These are phyloP conservation scores for Xenus cinereus DNA, from an alignment of 2,113 vertebrate species.

Conservation along the genomic window DNA sequence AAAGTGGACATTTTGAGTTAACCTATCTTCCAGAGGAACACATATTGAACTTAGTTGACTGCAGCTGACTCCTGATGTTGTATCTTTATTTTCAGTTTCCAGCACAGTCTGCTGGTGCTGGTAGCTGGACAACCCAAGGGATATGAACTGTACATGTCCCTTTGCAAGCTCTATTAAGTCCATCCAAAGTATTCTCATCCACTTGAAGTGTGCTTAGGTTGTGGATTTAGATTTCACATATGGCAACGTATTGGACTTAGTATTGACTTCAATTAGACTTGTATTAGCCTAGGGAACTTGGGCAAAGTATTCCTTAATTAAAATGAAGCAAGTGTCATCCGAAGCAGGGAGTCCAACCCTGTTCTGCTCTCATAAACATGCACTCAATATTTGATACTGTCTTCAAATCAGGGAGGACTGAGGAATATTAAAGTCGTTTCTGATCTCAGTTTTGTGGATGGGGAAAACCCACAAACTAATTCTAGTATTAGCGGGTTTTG, in stretches of 20 bases:
- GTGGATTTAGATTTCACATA: background rate
- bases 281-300: background rate
- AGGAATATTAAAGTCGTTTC: background rate
- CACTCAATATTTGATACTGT: background rate
- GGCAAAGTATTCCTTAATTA: constrained; percentile 41
- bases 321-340: constrained; percentile 4
- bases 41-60: background rate
- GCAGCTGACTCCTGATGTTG: background rate
- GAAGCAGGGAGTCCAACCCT: background rate
- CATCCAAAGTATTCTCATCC: background rate
- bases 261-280: constrained; percentile 43
- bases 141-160: background rate
- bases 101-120: background rate
- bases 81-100: background rate
- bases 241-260: background rate
- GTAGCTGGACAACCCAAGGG: background rate
- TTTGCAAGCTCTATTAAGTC: background rate
- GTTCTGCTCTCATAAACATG: background rate
- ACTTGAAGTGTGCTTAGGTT: background rate
- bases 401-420: background rate
- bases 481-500: background rate
- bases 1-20: background rate
- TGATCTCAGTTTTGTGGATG: background rate
- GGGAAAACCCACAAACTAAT: background rate
- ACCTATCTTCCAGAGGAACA: background rate